Base-by-base conservation (phyloP, 1,140 invertebrate species). In the Idris sp. region DNA sequence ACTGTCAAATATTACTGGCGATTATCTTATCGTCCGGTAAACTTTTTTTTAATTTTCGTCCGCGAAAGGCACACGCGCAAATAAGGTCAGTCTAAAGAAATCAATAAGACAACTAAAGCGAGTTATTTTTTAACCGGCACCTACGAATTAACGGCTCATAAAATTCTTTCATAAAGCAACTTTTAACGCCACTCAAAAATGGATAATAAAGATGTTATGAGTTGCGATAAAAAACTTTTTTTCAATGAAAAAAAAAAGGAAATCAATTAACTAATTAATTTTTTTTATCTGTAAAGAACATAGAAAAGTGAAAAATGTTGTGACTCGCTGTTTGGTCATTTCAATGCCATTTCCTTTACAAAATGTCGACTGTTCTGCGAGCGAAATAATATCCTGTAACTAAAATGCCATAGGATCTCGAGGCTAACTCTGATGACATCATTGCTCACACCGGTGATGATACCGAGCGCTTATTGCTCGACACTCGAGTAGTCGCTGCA, bases 401-500 rank as follows among this genome's bases (percentile, higher is more conserved):
- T 44, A 18, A 61, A 61, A 61, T 61, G 56, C 53, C 48, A 48
- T 15, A 51, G 49, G 64, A 78, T 80, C n/a, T n/a, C 59, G 62
- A 69, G 73, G 62, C 58, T 71, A 67, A 79, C 49, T 75, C 53
- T 71, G 58, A 71, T 73, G 75, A 77, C 69, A 69, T 77, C 75
- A 77, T 56, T 44, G 69, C 62, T 64, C 48, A 40, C 56, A 40
- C 41, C 40, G 53, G 28, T 61, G 64, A 59, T 72, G 74, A 68
- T 77, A 77, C 74, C 64, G 69, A 77, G 58, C 75, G 64, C 40
- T 53, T 16, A 14, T 41, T 48, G 35, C 2, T 15, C 11, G 5
- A 3, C 30, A 11, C 2, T 22, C 22, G 30, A 25, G 59, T n/a
- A n/a, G n/a, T n/a, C n/a, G n/a, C n/a, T 8, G 22, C 22, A 54